phyloP scores from a whole-genome alignment of 2,113 vertebrate species.

The Ascaphus truei region DNA sequence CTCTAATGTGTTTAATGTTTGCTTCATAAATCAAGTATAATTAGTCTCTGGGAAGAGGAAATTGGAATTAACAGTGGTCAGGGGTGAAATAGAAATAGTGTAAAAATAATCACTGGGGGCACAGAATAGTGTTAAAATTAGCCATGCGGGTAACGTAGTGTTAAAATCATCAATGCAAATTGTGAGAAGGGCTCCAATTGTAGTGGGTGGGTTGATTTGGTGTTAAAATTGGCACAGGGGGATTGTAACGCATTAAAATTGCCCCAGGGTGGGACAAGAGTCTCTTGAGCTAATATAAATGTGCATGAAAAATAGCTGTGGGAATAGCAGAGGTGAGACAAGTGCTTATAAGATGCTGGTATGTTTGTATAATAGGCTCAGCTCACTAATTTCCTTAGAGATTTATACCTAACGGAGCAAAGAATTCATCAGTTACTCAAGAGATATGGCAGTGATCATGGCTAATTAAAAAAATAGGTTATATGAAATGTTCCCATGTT shows the following conservation, averaged over 20 bases:
- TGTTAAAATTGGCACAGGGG: background rate
- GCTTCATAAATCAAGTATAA: conserved; percentile 6
- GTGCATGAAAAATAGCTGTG: background rate
- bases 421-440: background rate
- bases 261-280: background rate
- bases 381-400: background rate
- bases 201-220: background rate
- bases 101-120: conserved; percentile 7
- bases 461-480: no score
- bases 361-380: background rate
- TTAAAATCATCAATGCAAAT: background rate
- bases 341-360: background rate
- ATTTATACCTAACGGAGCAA: conserved; percentile 5
- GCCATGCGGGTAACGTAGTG: background rate
- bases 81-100: background rate
- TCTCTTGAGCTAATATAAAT: background rate
- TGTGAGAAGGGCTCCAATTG: background rate
- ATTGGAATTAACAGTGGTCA: conserved; percentile 1
- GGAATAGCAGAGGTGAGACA: background rate
- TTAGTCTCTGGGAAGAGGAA: conserved; percentile 3
- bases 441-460: background rate
- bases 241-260: conserved; percentile 6
- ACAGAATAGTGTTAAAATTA: background rate
- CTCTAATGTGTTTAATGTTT: conserved; percentile 14
- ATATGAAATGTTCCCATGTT: no score